phyloP scores from a whole-genome alignment of 2,113 vertebrate genomes.

The Cathartes aura region DNA sequence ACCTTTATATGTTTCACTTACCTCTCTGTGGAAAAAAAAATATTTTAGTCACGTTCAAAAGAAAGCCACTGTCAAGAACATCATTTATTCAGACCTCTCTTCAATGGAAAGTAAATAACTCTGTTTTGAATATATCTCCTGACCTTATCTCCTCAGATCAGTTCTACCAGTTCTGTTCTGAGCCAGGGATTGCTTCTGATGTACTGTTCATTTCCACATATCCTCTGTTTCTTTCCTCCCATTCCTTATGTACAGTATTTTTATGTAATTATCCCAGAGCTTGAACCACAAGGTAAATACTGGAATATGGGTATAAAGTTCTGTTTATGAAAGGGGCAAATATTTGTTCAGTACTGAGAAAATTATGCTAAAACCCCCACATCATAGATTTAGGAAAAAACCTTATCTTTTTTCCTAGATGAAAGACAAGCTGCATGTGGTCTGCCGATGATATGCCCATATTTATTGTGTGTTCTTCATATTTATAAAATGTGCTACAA shows the following conservation, averaged over 20 bases:
- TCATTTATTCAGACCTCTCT: neutral
- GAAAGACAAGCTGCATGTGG: neutral
- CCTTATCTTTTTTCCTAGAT: accelerated
- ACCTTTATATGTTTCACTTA: neutral
- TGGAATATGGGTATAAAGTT: neutral
- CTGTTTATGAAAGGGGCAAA: neutral
- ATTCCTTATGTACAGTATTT: neutral
- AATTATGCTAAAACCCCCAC: neutral
- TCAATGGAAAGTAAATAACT: neutral
- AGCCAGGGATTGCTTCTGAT: neutral
- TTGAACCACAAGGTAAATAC: neutral
- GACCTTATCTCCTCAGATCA: neutral
- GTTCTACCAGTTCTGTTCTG: neutral
- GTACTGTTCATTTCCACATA: neutral
- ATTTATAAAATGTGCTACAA: neutral
- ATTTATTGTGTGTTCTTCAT: neutral
- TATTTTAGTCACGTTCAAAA: neutral
- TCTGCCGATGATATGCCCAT: neutral
- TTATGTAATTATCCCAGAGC: neutral
- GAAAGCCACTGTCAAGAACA: neutral
- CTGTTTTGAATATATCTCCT: neutral
- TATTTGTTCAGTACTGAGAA: neutral
- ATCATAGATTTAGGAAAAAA: neutral
- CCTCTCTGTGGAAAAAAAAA: neutral
- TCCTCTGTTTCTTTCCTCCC: neutral